Evolutionary conservation across 1,140 invertebrate species (phyloP).

Genomic region (Coenobita brevimanus): DNA sequence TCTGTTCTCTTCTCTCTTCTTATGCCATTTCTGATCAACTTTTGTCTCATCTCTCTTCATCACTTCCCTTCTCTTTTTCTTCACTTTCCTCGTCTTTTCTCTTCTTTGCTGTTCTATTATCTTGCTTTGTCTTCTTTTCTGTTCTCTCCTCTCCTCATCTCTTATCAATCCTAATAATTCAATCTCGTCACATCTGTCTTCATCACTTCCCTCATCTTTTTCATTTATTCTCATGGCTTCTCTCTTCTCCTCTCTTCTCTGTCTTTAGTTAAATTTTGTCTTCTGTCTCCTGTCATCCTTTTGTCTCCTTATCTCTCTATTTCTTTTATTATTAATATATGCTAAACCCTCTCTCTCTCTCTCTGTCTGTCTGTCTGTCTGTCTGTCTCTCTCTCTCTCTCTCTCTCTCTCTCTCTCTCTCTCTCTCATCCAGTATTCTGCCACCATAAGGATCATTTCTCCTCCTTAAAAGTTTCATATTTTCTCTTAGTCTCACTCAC

Average conservation of each 20-base stretch:
- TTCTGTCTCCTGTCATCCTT: too few relatives aligned
- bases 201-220: neutral
- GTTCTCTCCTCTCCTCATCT: neutral
- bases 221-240: neutral
- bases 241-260: too few relatives aligned
- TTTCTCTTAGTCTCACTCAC: too few relatives aligned
- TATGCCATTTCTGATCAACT: too few relatives aligned
- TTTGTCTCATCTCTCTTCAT: too few relatives aligned
- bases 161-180: neutral
- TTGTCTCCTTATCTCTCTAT: too few relatives aligned
- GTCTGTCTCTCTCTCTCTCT: neutral
- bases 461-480: too few relatives aligned
- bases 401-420: conserved; percentile 12
- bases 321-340: too few relatives aligned
- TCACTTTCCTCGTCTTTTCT: neutral
- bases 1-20: too few relatives aligned
- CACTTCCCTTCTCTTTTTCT: neutral
- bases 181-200: neutral
- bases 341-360: too few relatives aligned
- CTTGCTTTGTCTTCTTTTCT: neutral
- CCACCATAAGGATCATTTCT: neutral
- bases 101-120: neutral
- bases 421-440: neutral
- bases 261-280: too few relatives aligned
- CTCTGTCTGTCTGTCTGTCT: neutral